These are phyloP conservation scores for Bombylius discolor DNA, from an alignment of 2,888 invertebrate genomes.

Conservation along the genomic window DNA sequence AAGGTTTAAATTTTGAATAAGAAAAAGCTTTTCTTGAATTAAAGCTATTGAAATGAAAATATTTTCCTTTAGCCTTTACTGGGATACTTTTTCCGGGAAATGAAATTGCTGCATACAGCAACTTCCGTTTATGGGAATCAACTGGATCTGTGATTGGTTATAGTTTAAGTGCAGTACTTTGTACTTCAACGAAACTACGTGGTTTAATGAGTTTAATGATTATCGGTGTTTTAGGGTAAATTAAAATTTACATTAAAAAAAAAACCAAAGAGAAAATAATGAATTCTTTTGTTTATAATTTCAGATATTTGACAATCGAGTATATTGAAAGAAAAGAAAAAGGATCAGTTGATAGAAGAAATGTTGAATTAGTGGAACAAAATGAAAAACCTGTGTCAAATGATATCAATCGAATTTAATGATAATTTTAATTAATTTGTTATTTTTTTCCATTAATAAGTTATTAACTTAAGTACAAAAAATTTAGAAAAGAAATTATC, in stretches of 20 bases:
- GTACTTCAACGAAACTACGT: constrained; percentile 58
- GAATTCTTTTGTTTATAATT: not conserved
- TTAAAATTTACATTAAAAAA: not conserved
- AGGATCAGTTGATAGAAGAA: constrained; percentile 12
- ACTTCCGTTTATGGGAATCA: constrained; percentile 85
- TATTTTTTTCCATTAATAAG: too few relatives aligned
- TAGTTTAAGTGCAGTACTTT: constrained; percentile 61
- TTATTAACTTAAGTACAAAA: too few relatives aligned
- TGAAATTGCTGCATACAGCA: constrained; percentile 83
- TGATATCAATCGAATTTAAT: not conserved
- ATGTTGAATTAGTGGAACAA: constrained; percentile 15
- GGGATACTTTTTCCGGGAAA: constrained; percentile 74
- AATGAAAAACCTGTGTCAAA: not conserved
- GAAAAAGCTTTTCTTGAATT: not conserved
- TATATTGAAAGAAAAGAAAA: constrained; percentile 19
- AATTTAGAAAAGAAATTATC: too few relatives aligned
- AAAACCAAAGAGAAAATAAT: too few relatives aligned
- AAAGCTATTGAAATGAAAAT: too few relatives aligned
- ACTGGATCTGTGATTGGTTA: constrained; percentile 81
- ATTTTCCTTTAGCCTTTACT: constrained; percentile 49
- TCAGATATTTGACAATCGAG: constrained; percentile 30
- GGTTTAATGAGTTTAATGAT: constrained; percentile 52
- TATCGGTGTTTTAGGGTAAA: constrained; percentile 61
- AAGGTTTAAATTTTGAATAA: not conserved
- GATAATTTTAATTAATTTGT: too few relatives aligned